Base-by-base conservation (phyloP, 2,113 vertebrate species). In the Anguilla rostrata region DNA sequence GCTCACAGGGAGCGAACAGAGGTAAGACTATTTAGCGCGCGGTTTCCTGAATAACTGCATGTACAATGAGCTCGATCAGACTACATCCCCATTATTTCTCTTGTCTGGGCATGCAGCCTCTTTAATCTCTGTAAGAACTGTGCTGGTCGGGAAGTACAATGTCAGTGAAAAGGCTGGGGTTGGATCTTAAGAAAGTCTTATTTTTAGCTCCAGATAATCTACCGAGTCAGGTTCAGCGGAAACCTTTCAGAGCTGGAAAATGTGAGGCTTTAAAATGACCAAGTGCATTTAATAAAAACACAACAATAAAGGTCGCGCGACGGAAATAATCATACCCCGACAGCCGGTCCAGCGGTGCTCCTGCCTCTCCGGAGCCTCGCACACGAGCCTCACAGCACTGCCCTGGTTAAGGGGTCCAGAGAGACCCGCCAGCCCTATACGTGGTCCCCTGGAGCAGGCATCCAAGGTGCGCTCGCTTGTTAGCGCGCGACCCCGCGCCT, bases 71-170 rank as follows among this genome's bases (percentile, higher is more conserved):
- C 49, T 56, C 56, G 49, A 82, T 82, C 78, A 79, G 78, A 79
- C 78, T 79, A 79, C 34, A 79, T 79, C 78, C 78, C 78, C 34
- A 79, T 82, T 43, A 82, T 82, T 81, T 22, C 80, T 81, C 75
- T 60, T 81, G 71, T 86, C 88, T 88, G 49, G 46, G 84, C 84
- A 75, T 85, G 71, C 80, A 81, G 75, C 82, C 81, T 83, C 43
- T 84, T 91, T 90, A 91, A 91, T 90, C 86, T 85, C 84, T 87
- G 83, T 53, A 85, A 84, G 88, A 89, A 87, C 82, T 89, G 79
- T 87, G 83, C 82, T 89, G 46, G 86, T 57, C 86, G 86, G 53
- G 84, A 81, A 86, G 84, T 75, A 78, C 85, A 92, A 89, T 89
- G 87, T 87, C 84, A 84, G 26, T 49, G 86, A 86, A 75, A 84